phyloP scores from a whole-genome alignment of 1,140 invertebrate genomes.

The Bathynomus jamesi region DNA sequence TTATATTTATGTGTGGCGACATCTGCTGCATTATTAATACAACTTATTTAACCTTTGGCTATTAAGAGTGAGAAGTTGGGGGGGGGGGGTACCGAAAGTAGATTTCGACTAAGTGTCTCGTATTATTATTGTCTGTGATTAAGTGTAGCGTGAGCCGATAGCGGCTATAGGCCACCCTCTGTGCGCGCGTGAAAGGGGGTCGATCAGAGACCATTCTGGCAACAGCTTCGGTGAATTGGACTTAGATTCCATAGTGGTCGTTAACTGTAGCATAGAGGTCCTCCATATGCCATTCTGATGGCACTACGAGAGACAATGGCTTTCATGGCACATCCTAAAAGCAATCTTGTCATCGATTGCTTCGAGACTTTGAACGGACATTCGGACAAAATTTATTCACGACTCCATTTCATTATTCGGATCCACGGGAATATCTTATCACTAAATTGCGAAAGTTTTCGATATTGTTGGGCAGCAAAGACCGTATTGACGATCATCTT shows the following conservation, averaged over 20 bases:
- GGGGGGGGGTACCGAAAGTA: not conserved
- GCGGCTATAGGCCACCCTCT: not conserved
- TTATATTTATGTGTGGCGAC: not conserved
- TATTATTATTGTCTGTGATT: not conserved
- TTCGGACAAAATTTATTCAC: no score
- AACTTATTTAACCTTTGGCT: not conserved
- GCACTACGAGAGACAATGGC: not conserved
- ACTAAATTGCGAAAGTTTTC: no score
- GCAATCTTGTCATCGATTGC: not conserved
- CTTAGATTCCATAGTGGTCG: not conserved
- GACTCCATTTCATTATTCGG: no score
- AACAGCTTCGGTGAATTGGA: no score
- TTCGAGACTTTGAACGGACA: no score
- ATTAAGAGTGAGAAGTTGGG: no score
- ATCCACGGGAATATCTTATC: no score
- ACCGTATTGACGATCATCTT: no score
- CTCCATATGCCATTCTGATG: not conserved
- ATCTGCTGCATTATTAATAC: not conserved
- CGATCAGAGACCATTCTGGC: not conserved
- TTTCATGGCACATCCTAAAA: not conserved
- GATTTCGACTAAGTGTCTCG: not conserved
- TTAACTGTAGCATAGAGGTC: not conserved
- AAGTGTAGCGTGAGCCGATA: not conserved
- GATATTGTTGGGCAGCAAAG: no score
- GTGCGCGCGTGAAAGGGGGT: not conserved